Conservation (phyloP, 2,797 vertebrate species). For the Fundulus diaphanus region DNA sequence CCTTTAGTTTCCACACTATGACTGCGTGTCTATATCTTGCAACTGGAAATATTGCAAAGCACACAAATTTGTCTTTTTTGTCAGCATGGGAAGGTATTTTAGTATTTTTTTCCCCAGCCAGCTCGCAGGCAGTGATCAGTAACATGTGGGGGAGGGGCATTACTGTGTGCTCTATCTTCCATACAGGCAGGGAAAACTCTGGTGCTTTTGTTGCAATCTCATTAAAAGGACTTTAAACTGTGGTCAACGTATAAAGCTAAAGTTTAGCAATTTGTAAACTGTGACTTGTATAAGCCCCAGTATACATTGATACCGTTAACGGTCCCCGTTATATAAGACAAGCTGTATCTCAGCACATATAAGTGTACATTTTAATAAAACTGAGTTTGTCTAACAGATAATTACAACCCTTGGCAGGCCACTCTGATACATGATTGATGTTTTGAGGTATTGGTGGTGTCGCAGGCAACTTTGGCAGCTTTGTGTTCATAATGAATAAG, state of each 20-base stretch:
- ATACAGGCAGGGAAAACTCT: not conserved
- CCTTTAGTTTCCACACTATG: not conserved
- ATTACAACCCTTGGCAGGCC: slow-evolving; percentile 6
- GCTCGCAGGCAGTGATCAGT: not conserved
- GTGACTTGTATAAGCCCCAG: not conserved
- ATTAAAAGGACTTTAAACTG: not conserved
- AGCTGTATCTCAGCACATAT: slow-evolving; percentile 11
- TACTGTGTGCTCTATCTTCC: not conserved
- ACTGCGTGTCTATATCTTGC: not conserved
- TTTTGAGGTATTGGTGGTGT: slow-evolving; percentile 67
- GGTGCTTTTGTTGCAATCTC: not conserved
- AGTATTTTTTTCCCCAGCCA: not conserved
- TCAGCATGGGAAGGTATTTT: not conserved
- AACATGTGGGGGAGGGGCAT: slow-evolving; percentile 1
- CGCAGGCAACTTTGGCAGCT: slow-evolving; percentile 72
- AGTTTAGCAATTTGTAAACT: not conserved
- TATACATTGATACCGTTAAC: no score
- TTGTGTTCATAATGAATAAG: slow-evolving; percentile 17
- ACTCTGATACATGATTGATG: not conserved
- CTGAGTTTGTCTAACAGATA: slow-evolving; percentile 35
- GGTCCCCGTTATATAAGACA: slow-evolving; percentile 15
- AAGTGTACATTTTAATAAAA: slow-evolving; percentile 9
- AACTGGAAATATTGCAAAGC: not conserved
- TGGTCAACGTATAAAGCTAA: not conserved
- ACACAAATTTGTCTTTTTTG: not conserved